These are phyloP conservation scores for Nothobranchius kuhntae DNA, from an alignment of 2,113 vertebrate species.

Conservation along the genomic window DNA sequence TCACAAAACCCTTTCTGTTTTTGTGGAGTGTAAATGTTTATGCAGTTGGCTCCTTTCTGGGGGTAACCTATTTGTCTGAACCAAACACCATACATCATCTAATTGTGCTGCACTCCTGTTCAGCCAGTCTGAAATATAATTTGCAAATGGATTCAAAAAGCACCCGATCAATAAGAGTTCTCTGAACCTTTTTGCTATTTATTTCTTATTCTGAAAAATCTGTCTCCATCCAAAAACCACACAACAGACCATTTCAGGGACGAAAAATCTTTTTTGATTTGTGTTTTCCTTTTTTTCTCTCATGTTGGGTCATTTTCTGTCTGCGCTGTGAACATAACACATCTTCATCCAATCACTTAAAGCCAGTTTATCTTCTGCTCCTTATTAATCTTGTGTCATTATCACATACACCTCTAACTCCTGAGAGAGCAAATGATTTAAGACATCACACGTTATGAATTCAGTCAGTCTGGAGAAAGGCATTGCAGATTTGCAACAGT, in stretches of 20 bases:
- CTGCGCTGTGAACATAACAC: slow-evolving; percentile 1
- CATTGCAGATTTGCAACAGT: no score
- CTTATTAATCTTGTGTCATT: slow-evolving; percentile 12
- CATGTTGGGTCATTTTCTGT: background rate
- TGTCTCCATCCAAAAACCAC: slow-evolving; percentile 1
- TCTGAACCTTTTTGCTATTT: slow-evolving; percentile 5
- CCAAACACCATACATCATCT: slow-evolving; percentile 9
- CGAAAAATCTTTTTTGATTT: background rate
- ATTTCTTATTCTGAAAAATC: background rate
- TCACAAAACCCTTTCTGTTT: background rate
- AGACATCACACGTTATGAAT: slow-evolving; percentile 11
- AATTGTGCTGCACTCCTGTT: slow-evolving; percentile 30
- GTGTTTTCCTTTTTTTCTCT: background rate
- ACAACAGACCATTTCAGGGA: background rate
- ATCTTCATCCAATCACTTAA: slow-evolving; percentile 30
- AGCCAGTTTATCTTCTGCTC: slow-evolving; percentile 4
- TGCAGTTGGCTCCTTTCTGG: background rate
- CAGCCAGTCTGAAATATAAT: slow-evolving; percentile 47
- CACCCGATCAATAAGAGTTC: slow-evolving; percentile 32
- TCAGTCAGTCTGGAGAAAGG: background rate
- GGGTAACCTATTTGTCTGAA: slow-evolving; percentile 8
- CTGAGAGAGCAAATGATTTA: slow-evolving; percentile 1
- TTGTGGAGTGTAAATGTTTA: background rate
- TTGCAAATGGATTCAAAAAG: slow-evolving; percentile 51
- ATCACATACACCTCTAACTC: slow-evolving; percentile 6